phyloP scores from a whole-genome alignment of 1,140 invertebrate genomes.

The Papilio polytes region DNA sequence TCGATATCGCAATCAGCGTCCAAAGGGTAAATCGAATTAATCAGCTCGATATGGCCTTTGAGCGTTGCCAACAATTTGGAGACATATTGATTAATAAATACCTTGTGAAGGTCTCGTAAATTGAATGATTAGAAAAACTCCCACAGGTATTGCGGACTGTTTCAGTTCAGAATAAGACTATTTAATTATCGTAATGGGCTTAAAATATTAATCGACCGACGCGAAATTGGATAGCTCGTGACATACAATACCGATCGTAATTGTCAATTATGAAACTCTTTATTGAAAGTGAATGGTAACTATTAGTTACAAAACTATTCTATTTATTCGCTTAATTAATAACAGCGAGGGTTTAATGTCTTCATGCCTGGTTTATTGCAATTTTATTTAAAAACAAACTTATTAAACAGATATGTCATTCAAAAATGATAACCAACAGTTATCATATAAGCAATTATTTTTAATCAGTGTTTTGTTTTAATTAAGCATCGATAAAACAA shows the following conservation, averaged over 20 bases:
- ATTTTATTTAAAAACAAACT: no score
- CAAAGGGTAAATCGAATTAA: constrained; percentile 70
- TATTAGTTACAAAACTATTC: neutral
- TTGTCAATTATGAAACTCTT: constrained; percentile 22
- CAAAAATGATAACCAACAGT: no score
- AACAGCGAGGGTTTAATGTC: neutral
- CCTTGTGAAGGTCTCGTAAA: constrained; percentile 45
- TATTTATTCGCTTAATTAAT: neutral
- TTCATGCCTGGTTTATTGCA: no score
- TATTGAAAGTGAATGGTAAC: constrained; percentile 12
- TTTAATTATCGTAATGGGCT: constrained; percentile 43
- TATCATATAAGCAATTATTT: neutral
- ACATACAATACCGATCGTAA: constrained; percentile 36
- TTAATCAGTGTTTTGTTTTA: neutral
- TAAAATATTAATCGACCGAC: constrained; percentile 36
- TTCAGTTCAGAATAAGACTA: constrained; percentile 27
- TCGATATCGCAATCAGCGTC: constrained; percentile 70
- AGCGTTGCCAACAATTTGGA: constrained; percentile 62
- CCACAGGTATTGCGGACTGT: constrained; percentile 28
- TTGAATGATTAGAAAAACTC: constrained; percentile 48
- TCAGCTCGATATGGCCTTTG: constrained; percentile 69
- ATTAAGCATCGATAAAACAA: neutral
- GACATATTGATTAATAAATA: constrained; percentile 66
- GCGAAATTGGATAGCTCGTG: constrained; percentile 35
- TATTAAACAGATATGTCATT: no score